Evolutionary conservation across 2,797 vertebrate species (phyloP), one percentile per base, ranked within the genome.

Genomic region (Todus mexicanus): DNA sequence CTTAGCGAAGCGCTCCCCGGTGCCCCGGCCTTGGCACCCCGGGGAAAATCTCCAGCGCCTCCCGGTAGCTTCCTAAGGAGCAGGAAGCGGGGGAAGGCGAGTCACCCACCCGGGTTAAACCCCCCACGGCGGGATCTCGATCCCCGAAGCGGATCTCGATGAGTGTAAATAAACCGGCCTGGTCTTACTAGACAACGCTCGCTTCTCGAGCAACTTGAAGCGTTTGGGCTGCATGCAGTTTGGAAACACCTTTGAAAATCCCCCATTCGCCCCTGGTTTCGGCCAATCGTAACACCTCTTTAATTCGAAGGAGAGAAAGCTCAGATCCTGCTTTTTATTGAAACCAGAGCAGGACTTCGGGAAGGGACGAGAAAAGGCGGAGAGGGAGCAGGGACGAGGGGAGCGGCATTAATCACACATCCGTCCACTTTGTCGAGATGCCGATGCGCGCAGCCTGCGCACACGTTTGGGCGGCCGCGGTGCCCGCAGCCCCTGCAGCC

Each of bases 271-370:
- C 91, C 76, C 63, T 85, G 45, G 42, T 83, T 93, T 83, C 38
- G 29, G 56, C 84, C 81, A 42, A 56, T 71, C 33, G 51, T 59
- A 91, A 77, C 87, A 83, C 72, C 54, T 82, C 91, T 89, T 87
- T 57, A 79, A 81, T 81, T 85, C 16, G 78, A 80, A 77, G 42
- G 75, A 60, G 42, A 48, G 59, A 91, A 87, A 83, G 73, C 61
- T 74, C 26, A 85, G 82, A 87, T 80, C 65, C 91, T 80, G 76
- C 42, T 18, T 87, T 82, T 85, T 93, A 91, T 74, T 91, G 87
- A 92, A 93, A 90, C 79, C 94, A 69, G 84, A 16, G 61, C 31
- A 83, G 66, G 76, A 83, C 40, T 45, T 38, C 10, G 42, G 54
- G 72, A 66, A 11, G 47, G 59, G 70, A 81, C 68, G 71, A 79